Conservation (phyloP, 2,797 vertebrate species). For the Pelodytes ibericus region DNA sequence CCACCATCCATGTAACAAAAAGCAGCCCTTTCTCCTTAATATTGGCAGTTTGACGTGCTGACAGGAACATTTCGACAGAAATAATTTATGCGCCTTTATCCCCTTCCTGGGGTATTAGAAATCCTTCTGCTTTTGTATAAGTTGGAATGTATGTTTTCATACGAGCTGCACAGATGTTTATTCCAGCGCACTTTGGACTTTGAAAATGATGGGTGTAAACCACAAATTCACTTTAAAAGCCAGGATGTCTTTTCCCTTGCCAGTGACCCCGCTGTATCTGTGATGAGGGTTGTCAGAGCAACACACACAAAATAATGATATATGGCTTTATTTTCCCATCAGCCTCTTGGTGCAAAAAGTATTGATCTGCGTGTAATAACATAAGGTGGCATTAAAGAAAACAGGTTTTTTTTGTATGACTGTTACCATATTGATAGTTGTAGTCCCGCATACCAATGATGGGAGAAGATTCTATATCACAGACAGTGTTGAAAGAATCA, state of each 20-base stretch:
- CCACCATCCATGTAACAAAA: constrained; percentile 54
- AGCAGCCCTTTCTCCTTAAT: constrained; percentile 55
- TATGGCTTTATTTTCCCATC: constrained; percentile 48
- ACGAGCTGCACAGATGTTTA: constrained; percentile 59
- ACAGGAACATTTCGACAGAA: constrained; percentile 65
- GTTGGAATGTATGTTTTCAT: constrained; percentile 66
- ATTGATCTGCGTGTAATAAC: not conserved
- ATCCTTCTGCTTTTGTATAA: constrained; percentile 58
- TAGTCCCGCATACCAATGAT: not conserved
- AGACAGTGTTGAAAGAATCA: constrained; percentile 20
- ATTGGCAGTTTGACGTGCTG: constrained; percentile 66
- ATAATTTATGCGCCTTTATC: constrained; percentile 70
- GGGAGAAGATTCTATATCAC: not conserved
- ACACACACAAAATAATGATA: constrained; percentile 55
- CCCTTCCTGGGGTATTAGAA: constrained; percentile 61
- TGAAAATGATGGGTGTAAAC: constrained; percentile 53
- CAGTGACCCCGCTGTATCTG: constrained; percentile 58
- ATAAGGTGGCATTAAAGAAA: constrained; percentile 1
- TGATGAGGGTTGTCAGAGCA: constrained; percentile 55
- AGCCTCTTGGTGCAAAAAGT: not conserved
- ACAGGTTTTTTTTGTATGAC: not conserved
- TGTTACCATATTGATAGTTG: not conserved
- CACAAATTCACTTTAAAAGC: constrained; percentile 53
- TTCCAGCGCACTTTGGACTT: constrained; percentile 63
- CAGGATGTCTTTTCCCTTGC: constrained; percentile 47